Conservation (phyloP, 2,797 vertebrate species). For the Hemibagrus guttatus region DNA sequence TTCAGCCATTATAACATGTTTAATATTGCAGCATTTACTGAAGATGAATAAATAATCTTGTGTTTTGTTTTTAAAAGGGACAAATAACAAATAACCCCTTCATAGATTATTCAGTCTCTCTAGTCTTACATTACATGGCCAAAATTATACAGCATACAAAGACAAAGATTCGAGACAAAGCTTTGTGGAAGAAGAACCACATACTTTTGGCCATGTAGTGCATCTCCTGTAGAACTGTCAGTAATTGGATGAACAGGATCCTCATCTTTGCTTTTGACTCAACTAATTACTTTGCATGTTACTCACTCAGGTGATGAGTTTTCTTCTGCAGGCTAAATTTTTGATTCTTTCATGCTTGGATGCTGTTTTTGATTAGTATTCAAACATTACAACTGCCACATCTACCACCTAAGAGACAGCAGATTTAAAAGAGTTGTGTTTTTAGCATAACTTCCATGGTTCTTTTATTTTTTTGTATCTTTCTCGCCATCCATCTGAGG, state of each 20-base stretch:
- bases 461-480: neutral
- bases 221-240: neutral
- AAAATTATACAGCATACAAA: neutral
- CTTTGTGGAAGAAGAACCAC: neutral
- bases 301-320: neutral
- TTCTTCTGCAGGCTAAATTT: neutral
- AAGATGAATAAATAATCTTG: neutral
- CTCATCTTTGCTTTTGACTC: neutral
- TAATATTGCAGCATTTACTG: neutral
- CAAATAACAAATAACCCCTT: neutral
- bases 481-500: slow-evolving; percentile 10
- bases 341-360: neutral
- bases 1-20: neutral
- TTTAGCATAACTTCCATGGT: neutral
- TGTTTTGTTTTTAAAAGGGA: neutral
- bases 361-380: neutral
- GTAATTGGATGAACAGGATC: neutral
- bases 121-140: neutral
- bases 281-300: neutral
- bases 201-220: neutral
- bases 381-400: neutral
- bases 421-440: neutral
- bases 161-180: neutral
- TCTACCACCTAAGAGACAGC: neutral
- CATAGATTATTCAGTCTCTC: neutral